These are phyloP conservation scores for Lithophane ornitopus DNA, from an alignment of 2,888 invertebrate genomes.

Conservation along the genomic window DNA sequence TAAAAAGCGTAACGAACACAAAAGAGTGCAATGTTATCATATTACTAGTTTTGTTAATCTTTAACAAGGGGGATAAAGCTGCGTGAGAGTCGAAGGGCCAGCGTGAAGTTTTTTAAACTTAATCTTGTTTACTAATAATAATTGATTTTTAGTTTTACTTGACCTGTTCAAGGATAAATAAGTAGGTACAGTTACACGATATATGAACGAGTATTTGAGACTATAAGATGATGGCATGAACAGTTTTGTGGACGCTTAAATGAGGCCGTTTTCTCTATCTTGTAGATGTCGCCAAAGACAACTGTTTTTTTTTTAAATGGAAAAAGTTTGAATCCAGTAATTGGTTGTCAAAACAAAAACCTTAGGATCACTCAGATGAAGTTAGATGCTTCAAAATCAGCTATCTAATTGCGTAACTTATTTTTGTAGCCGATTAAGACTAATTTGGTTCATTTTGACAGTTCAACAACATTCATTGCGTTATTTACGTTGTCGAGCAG, in stretches of 20 bases:
- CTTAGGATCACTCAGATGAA: not conserved
- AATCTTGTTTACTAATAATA: constrained; percentile 41
- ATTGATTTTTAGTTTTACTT: constrained; percentile 22
- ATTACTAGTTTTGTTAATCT: constrained; percentile 50
- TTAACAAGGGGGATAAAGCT: constrained; percentile 50
- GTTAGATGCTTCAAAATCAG: not conserved
- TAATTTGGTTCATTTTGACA: too few species aligned
- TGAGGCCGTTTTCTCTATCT: not conserved
- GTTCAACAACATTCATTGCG: too few species aligned
- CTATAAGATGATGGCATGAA: too few species aligned
- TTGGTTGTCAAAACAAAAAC: too few species aligned
- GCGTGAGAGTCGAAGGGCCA: constrained; percentile 58
- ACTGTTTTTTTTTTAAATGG: too few species aligned
- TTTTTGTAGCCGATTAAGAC: too few species aligned
- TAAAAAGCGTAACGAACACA: constrained; percentile 42
- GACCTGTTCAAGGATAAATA: not conserved
- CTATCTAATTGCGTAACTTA: too few species aligned
- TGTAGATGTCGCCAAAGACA: not conserved
- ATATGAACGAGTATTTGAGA: not conserved
- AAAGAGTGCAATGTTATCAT: constrained; percentile 43
- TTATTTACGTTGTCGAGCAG: too few species aligned
- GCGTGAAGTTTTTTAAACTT: constrained; percentile 26
- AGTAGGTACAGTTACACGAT: not conserved
- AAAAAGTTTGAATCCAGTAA: not conserved
- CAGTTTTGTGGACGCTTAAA: not conserved